Evolutionary conservation across 2,888 invertebrate genomes (phyloP).

Genomic region (Galerucella nymphaeae): DNA sequence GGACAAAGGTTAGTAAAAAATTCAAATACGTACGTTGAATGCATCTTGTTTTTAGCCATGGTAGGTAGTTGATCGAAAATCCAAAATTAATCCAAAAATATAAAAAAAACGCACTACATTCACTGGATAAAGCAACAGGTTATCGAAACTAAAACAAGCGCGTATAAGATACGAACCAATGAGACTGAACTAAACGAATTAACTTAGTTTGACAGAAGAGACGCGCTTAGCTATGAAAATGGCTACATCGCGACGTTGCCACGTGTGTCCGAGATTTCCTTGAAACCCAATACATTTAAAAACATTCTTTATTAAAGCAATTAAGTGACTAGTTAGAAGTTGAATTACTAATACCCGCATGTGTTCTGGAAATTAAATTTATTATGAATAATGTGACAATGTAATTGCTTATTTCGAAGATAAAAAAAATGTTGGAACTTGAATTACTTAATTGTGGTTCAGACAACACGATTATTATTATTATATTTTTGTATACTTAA

Average conservation of each 20-base stretch:
- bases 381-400: not conserved
- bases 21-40: slow-evolving; percentile 50
- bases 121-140: slow-evolving; percentile 41
- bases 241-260: slow-evolving; percentile 35
- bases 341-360: not conserved
- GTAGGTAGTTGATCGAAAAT: slow-evolving; percentile 18
- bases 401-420: not conserved
- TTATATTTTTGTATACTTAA: too few relatives aligned
- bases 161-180: slow-evolving; percentile 31
- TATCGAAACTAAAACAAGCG: slow-evolving; percentile 31
- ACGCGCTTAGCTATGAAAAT: slow-evolving; percentile 38
- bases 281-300: not conserved
- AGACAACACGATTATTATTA: accelerated
- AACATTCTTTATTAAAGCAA: not conserved
- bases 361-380: not conserved
- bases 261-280: not conserved
- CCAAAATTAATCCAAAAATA: slow-evolving; percentile 32
- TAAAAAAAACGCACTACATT: slow-evolving; percentile 18
- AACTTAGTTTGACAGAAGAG: slow-evolving; percentile 26
- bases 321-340: not conserved
- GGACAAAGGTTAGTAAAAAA: not conserved
- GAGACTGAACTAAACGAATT: slow-evolving; percentile 38
- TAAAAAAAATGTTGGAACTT: not conserved
- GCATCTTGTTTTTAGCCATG: slow-evolving; percentile 58
- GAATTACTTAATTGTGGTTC: not conserved